Base-by-base conservation (phyloP, 1,140 invertebrate species). In the Macrobrachium rosenbergii region DNA sequence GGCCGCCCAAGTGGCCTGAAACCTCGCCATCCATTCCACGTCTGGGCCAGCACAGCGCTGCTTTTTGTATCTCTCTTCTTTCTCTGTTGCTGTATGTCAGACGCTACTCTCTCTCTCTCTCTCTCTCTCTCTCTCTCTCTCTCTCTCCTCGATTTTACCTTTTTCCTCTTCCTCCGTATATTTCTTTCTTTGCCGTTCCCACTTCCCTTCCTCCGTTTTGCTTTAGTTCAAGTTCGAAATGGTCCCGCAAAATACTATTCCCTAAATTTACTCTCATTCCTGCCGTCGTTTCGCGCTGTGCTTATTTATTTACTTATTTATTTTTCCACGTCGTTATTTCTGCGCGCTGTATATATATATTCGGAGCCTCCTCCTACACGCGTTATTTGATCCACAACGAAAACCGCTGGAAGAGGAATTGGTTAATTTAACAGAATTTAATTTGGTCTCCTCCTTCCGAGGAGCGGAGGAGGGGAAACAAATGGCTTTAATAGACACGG, bases 11-110 rank as follows among this genome's bases (percentile, higher is more conserved):
- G 78, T 79, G 78, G 84, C 84, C 84, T 78, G 75, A 87, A 76
- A 87, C 84, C 84, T 58, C 78, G 81, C 84, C 84, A 69, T 81
- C 67, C 59, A 67, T 69, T 69, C 82, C 75, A 75, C 67, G 82
- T 84, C 82, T 67, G 60, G 69, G 84, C 58, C 78, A 83, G 78
- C 77, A 73, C 21, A 52, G 73, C 59, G 64, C 45, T 69, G 80
- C 81, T 80, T 80, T 87, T 67, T 83, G 67, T 60, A 52, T 73
- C 60, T 77, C 60, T 78, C 80, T 63, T 87, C 84, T 81, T 79
- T 87, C 84, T 86, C 84, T 87, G 64, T 79, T 87, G 63, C 37
- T 87, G 78, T 87, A 81, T 87, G 78, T 87, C 84, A 81, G 59
- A 81, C 63, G 75, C 84, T 87, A 60, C 77, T 81, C 84, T 67